phyloP scores from a whole-genome alignment of 2,888 invertebrate species.

The Rosalia funebris region DNA sequence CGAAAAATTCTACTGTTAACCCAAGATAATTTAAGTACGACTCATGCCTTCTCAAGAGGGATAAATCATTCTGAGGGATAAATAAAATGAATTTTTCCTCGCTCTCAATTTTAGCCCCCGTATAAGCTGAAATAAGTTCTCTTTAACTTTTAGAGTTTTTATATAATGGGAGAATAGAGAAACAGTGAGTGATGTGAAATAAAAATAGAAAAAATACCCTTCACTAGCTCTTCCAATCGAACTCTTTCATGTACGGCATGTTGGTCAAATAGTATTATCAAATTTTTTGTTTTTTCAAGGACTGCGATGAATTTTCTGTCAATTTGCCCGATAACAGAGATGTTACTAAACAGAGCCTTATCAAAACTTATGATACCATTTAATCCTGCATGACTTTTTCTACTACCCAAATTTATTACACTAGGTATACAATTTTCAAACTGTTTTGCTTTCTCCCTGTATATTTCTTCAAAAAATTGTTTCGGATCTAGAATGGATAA shows the following conservation, averaged over 20 bases:
- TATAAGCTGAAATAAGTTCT: conserved; percentile 50
- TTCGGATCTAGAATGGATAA: conserved; percentile 53
- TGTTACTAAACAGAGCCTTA: conserved; percentile 64
- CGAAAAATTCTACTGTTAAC: conserved; percentile 65
- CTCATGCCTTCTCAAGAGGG: conserved; percentile 67
- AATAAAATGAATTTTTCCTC: conserved; percentile 46
- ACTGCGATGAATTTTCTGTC: conserved; percentile 79
- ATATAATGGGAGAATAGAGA: too few species aligned
- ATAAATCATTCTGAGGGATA: conserved; percentile 64
- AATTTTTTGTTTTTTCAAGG: conserved; percentile 61
- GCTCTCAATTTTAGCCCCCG: conserved; percentile 37
- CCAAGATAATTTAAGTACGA: conserved; percentile 71
- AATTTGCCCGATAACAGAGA: conserved; percentile 74
- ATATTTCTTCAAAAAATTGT: conserved; percentile 57
- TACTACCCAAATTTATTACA: conserved; percentile 28
- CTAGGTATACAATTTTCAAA: conserved; percentile 52
- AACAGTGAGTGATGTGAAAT: conserved; percentile 3
- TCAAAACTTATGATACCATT: conserved; percentile 58
- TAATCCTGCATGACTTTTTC: conserved; percentile 25
- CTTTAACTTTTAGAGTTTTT: too few species aligned
- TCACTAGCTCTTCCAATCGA: conserved; percentile 75
- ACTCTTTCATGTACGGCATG: conserved; percentile 90
- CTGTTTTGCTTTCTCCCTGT: conserved; percentile 54
- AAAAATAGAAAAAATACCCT: conserved; percentile 59
- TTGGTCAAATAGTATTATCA: conserved; percentile 81